Percentiles rank a stretch among this genome's conserved stretches.
Evolutionary conservation across 2,113 vertebrate species (phyloP).

Genomic region (Ophiodon elongatus): DNA sequence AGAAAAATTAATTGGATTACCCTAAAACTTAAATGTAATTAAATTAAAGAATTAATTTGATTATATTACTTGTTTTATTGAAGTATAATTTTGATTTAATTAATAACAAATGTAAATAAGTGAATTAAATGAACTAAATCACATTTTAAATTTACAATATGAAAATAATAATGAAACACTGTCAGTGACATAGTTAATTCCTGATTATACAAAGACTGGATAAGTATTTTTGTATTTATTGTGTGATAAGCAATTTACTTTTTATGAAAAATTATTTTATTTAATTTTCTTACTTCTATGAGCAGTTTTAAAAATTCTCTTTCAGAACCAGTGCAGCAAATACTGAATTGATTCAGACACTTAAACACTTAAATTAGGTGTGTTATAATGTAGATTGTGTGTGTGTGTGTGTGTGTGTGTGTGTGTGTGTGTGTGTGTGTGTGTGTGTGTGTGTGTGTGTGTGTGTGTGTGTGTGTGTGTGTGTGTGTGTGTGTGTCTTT

Average conservation of each 20-base stretch:
- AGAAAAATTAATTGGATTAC: neutral
- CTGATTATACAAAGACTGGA: neutral
- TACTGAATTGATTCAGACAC: neutral
- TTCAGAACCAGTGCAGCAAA: neutral
- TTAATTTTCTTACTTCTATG: neutral
- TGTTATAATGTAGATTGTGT: neutral
- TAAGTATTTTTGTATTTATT: constrained; percentile 24
- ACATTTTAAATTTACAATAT: neutral
- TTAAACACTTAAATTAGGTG: neutral
- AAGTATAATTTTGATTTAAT: neutral
- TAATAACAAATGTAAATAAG: neutral
- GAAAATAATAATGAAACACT: constrained; percentile 4
- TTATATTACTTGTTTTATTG: neutral
- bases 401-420: constrained; percentile 2
- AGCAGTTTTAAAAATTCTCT: no score
- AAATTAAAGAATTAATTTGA: neutral
- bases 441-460: constrained; percentile 2
- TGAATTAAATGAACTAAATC: no score
- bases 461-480: constrained; percentile 10
- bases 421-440: constrained; percentile 1
- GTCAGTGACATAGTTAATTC: neutral
- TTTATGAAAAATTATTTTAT: no score
- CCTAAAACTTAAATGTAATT: neutral
- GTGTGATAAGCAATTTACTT: neutral
- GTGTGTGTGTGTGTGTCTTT: constrained; percentile 16